Evolutionary conservation across 2,888 invertebrate genomes (phyloP), one percentile per base, ranked within the genome.

Genomic region (Rhagonycha lutea): DNA sequence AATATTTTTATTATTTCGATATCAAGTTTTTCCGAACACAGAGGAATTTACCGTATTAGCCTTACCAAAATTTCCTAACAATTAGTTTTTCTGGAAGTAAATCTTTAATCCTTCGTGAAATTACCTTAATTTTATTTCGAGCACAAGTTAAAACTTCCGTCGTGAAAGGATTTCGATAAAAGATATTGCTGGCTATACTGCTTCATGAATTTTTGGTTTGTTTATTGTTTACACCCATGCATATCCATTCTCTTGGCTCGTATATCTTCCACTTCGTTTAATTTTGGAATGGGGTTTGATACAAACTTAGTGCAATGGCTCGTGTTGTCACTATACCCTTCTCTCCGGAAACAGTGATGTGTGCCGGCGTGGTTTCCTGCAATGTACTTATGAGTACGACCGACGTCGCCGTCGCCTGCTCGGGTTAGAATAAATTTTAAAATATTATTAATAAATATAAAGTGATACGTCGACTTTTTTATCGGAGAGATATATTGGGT

Each of bases 231-330:
- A 77, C 77, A 74, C 74, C 75, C 77, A 72, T 74, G 67, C 63
- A 74, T 61, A 74, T 71, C 26, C 26, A 62, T 62, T 65, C 74
- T 61, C 69, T 76, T 69, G 29, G 47, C 61, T 74, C 67, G 32
- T 74, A 77, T 77, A 72, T 74, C 74, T 77, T 77, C 74, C 77
- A 72, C 77, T 72, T 77, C 72, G 77, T 77, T 77, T 74, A 74
- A 74, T 63, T 69, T 68, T 60, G 69, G 70, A 62, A 77, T 62
- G 68, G 72, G 77, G 72, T 67, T 47, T 47, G 69, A 77, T 74
- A 69, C 70, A 63, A 72, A 77, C 77, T 74, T 74, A 77, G 72
- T 74, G 74, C 72, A 74, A 77, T 74, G 77, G 77, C 69, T 74
- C 72, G 72, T 72, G 69, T 74, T 74, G 74, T 74, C 77, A 74